Conservation (phyloP, 2,888 invertebrate genomes). For the Cryptus armator region DNA sequence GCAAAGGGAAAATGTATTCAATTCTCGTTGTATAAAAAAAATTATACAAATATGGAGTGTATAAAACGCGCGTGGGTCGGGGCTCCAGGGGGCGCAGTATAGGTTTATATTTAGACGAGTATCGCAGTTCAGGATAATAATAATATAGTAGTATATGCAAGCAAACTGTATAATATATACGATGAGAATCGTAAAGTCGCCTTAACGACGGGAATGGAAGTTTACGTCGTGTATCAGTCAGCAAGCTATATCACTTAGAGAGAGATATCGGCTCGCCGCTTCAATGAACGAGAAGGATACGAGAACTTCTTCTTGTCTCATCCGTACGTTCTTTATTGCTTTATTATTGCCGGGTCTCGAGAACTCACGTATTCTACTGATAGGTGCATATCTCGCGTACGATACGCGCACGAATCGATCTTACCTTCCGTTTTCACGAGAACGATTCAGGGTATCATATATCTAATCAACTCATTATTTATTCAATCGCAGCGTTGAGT, state of each 20-base stretch:
- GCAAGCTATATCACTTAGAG: conserved; percentile 61
- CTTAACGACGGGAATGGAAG: conserved; percentile 76
- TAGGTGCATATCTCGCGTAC: conserved; percentile 32
- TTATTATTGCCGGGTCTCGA: conserved; percentile 52
- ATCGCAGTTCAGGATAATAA: conserved; percentile 29
- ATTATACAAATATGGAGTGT: too few species aligned
- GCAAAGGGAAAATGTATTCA: too few species aligned
- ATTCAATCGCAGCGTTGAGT: too few species aligned
- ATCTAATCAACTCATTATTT: too few species aligned
- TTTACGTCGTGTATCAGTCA: conserved; percentile 75
- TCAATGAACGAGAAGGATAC: conserved; percentile 21
- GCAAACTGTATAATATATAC: conserved; percentile 46
- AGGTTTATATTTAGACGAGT: conserved; percentile 74
- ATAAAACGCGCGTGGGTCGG: too few species aligned
- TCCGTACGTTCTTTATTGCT: conserved; percentile 32
- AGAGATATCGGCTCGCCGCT: conserved; percentile 5
- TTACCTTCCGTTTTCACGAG: neutral
- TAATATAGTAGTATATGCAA: conserved; percentile 20
- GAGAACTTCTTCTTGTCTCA: conserved; percentile 44
- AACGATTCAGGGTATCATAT: neutral
- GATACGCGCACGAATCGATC: conserved; percentile 2
- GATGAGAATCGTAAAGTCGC: conserved; percentile 73
- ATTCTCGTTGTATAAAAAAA: too few species aligned
- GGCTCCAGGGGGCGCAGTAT: conserved; percentile 36
- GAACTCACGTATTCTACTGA: conserved; percentile 48